Conservation (phyloP, 2,888 invertebrate species). For the Steinernema hermaphroditum region DNA sequence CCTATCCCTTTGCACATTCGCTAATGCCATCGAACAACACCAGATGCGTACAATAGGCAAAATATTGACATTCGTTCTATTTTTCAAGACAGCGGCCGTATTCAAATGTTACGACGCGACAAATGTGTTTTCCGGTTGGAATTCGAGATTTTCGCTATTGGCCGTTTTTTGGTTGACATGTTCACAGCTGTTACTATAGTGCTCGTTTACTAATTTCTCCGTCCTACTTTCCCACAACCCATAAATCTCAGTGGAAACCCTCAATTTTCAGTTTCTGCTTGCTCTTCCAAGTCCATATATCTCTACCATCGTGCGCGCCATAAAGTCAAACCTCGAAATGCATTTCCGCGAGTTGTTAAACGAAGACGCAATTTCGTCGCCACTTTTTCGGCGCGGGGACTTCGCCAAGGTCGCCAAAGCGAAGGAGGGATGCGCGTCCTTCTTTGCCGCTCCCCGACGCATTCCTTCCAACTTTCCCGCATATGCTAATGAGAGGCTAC, state of each 20-base stretch:
- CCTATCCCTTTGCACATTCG: no score
- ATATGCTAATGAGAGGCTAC: constrained; percentile 20
- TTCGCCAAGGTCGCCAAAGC: constrained; percentile 1
- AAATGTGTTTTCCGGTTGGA: not conserved
- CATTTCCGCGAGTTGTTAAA: constrained; percentile 1
- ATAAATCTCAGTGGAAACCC: no score
- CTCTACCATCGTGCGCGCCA: not conserved
- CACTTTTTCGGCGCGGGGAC: not conserved
- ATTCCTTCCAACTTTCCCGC: constrained; percentile 19
- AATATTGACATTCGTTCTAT: not conserved
- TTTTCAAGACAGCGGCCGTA: not conserved
- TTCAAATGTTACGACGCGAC: not conserved
- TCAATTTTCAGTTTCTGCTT: no score
- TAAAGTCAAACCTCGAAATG: not conserved
- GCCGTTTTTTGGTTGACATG: no score
- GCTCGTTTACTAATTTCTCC: no score
- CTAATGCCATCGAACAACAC: no score
- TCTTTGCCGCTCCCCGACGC: not conserved
- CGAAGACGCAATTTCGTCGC: constrained; percentile 13
- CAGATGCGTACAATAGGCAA: not conserved
- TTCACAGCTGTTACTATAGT: no score
- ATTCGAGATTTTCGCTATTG: no score
- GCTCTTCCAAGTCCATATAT: not conserved
- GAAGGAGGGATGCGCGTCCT: not conserved
- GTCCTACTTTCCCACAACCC: no score